phyloP scores from a whole-genome alignment of 2,113 vertebrate genomes.

The Apus apus region DNA sequence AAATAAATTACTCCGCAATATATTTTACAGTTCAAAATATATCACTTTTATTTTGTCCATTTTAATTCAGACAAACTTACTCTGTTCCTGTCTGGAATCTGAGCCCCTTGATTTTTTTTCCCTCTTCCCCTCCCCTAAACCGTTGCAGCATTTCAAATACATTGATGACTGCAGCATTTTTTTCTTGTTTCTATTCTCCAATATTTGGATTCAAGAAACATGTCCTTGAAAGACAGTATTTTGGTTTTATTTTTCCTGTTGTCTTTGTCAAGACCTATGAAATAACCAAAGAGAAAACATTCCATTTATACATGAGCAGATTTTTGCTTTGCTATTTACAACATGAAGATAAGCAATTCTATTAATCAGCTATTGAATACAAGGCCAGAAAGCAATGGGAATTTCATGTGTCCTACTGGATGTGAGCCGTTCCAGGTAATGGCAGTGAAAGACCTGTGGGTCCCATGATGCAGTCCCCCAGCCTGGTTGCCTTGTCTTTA shows the following conservation, averaged over 20 bases:
- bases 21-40: slow-evolving; percentile 13
- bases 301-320: neutral
- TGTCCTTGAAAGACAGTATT: neutral
- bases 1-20: slow-evolving; percentile 24
- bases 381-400: neutral
- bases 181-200: neutral
- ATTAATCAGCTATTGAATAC: neutral
- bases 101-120: neutral
- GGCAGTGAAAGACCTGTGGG: neutral
- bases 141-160: neutral
- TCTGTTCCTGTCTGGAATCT: neutral
- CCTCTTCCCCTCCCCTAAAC: neutral
- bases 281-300: neutral
- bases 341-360: neutral
- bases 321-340: neutral
- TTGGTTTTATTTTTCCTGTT: neutral
- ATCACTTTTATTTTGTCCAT: neutral
- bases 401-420: neutral
- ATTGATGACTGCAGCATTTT: neutral
- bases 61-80: neutral
- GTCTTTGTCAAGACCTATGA: neutral
- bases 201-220: neutral
- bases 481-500: neutral
- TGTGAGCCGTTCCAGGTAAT: neutral
- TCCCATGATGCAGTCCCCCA: neutral